These are phyloP conservation scores for Anhinga rufa DNA, from an alignment of 2,113 vertebrate genomes.

Conservation along the genomic window DNA sequence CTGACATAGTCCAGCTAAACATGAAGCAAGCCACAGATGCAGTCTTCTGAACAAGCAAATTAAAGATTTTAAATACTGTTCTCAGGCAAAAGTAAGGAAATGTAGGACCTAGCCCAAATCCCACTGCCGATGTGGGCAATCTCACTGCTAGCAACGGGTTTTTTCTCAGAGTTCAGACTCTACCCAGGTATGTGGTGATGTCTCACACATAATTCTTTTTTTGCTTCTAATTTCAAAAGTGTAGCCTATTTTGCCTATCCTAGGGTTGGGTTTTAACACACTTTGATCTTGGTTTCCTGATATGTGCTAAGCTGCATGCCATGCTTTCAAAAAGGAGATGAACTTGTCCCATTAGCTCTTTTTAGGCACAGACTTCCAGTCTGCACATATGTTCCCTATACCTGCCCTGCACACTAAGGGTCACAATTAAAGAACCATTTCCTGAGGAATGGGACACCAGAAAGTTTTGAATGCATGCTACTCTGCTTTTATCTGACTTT, in stretches of 20 bases:
- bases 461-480: neutral
- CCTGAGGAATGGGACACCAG: neutral
- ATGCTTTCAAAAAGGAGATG: neutral
- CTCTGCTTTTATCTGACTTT: neutral
- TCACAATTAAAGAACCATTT: neutral
- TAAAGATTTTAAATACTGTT: neutral
- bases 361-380: neutral
- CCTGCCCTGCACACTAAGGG: neutral
- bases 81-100: neutral
- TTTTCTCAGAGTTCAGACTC: neutral
- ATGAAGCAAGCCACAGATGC: neutral
- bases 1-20: neutral
- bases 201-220: neutral
- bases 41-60: neutral
- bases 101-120: neutral
- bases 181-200: rapidly evolving
- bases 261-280: neutral
- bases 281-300: neutral
- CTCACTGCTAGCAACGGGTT: neutral
- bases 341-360: neutral
- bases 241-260: neutral
- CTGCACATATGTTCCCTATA: neutral
- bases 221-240: neutral
- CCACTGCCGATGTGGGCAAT: neutral
- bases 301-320: neutral